These are phyloP conservation scores for Pilophorus perplexus DNA, from an alignment of 2,888 invertebrate species.

Conservation along the genomic window DNA sequence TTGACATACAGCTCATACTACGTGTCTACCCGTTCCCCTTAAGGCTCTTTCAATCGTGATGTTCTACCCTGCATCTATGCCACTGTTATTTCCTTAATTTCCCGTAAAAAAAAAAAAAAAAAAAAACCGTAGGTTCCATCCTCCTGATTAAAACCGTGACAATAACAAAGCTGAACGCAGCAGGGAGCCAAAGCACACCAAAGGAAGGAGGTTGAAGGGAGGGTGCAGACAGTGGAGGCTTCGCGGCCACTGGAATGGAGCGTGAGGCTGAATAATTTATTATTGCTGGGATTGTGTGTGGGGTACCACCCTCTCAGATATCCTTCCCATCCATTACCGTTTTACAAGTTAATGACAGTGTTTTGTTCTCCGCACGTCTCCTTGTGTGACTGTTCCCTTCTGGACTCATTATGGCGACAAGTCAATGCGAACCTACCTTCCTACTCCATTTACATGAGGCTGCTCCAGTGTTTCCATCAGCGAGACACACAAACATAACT, in stretches of 20 bases:
- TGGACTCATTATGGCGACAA: slow-evolving; percentile 9
- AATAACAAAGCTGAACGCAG: not conserved
- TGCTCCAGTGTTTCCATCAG: no score
- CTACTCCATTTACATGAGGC: no score
- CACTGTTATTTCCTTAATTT: slow-evolving; percentile 31
- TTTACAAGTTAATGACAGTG: slow-evolving; percentile 11
- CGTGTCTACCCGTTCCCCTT: no score
- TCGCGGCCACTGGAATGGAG: not conserved
- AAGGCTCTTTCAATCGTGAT: no score
- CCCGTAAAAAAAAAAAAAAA: slow-evolving; percentile 3
- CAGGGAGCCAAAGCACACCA: not conserved
- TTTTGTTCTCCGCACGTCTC: not conserved
- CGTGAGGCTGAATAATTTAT: slow-evolving; percentile 17
- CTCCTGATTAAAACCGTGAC: slow-evolving; percentile 26
- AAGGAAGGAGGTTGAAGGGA: not conserved
- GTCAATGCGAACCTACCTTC: no score
- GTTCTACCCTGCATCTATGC: no score
- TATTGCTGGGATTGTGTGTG: slow-evolving; percentile 3
- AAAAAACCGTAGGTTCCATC: slow-evolving; percentile 14
- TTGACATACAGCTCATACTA: no score
- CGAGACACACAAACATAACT: no score
- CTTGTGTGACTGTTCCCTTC: not conserved
- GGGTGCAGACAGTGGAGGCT: not conserved
- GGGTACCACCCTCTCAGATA: not conserved
- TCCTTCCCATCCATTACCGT: slow-evolving; percentile 6